Percentiles rank a stretch among this genome's conserved stretches.
Conservation (phyloP, 2,113 vertebrate species). For the Ceyx margarethae region DNA sequence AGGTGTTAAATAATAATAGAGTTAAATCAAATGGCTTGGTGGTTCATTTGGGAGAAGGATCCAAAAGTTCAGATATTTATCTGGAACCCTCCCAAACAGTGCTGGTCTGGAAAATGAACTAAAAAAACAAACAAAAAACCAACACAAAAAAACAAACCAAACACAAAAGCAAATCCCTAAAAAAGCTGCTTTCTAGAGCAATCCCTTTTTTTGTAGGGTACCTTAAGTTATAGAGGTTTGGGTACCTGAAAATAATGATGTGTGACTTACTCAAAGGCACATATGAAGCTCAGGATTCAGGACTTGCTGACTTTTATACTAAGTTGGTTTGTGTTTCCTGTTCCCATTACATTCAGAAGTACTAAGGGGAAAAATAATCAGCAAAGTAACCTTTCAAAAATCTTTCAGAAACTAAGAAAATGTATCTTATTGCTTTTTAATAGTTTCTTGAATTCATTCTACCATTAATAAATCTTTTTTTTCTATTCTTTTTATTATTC, state of each 20-base stretch:
- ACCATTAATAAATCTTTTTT: neutral
- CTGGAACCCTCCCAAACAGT: neutral
- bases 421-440: neutral
- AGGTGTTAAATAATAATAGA: neutral
- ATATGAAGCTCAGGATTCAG: neutral
- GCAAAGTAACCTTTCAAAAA: neutral
- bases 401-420: neutral
- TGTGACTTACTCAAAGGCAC: neutral
- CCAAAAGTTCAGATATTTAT: neutral
- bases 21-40: neutral
- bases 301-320: neutral
- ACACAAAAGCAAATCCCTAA: neutral
- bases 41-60: neutral
- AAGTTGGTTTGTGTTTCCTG: neutral
- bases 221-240: neutral
- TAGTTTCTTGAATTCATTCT: neutral
- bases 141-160: no score
- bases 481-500: neutral
- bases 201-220: neutral
- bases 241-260: neutral
- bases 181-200: neutral
- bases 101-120: conserved; percentile 9
- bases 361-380: neutral
- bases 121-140: neutral
- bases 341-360: neutral